Conservation (phyloP, 1,140 invertebrate species). For the Wiebesia pumilae region DNA sequence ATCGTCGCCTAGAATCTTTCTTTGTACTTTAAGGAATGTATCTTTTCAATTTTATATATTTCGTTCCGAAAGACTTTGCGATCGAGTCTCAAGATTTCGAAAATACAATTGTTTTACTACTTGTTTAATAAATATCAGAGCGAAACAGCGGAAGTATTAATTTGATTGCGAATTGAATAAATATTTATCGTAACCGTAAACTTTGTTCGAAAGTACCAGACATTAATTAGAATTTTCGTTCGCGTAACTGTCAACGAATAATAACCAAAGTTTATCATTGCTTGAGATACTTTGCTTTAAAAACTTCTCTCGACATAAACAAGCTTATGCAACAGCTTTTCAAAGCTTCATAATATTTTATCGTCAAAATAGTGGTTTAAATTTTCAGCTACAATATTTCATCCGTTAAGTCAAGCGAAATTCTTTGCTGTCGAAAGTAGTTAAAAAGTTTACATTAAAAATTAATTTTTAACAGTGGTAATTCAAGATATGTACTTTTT, state of each 20-base stretch:
- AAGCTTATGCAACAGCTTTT: background rate
- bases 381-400: background rate
- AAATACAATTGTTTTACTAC: too few relatives aligned
- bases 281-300: background rate
- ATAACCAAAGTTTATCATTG: background rate
- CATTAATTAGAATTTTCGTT: background rate
- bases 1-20: too few relatives aligned
- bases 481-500: background rate
- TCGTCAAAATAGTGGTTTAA: background rate
- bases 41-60: too few relatives aligned
- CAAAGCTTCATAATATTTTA: background rate
- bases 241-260: background rate
- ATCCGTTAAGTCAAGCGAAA: background rate
- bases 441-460: background rate
- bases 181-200: too few relatives aligned
- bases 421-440: background rate
- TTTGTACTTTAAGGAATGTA: too few relatives aligned
- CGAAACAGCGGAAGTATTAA: too few relatives aligned
- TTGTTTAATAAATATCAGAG: too few relatives aligned
- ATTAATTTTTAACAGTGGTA: background rate
- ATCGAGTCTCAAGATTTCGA: too few relatives aligned
- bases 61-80: too few relatives aligned
- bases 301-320: background rate
- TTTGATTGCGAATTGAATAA: too few relatives aligned
- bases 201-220: background rate